Percentiles rank a stretch among this genome's conserved stretches.
Evolutionary conservation across 2,888 invertebrate species (phyloP).

Genomic region (Crossocerus cetratus): DNA sequence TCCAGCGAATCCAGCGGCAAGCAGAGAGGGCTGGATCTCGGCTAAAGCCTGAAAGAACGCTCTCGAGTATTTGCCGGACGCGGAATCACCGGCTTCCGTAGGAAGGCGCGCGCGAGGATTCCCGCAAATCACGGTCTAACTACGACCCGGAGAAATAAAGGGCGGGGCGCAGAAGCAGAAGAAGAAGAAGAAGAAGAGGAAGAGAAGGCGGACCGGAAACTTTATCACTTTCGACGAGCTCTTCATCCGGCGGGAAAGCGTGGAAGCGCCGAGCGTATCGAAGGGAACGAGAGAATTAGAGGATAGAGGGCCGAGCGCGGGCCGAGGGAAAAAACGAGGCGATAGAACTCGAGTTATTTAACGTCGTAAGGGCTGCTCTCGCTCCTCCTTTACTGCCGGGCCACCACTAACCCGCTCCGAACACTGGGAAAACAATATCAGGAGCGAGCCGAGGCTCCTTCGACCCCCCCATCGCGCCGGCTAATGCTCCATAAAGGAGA

Average conservation of each 20-base stretch:
- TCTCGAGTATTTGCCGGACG: conserved; percentile 5
- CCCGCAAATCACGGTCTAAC: conserved; percentile 19
- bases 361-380: conserved; percentile 20
- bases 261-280: conserved; percentile 6
- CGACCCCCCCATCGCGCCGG: too few relatives aligned
- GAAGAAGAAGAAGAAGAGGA: too few relatives aligned
- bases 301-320: neutral
- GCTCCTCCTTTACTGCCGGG: conserved; percentile 15
- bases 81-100: conserved; percentile 21
- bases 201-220: conserved; percentile 17
- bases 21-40: neutral
- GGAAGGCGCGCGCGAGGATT: neutral
- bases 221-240: conserved; percentile 33
- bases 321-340: conserved; percentile 12
- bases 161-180: neutral
- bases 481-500: too few relatives aligned
- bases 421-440: neutral
- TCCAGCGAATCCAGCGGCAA: neutral
- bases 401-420: neutral
- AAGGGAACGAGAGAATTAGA: conserved; percentile 16
- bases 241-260: conserved; percentile 16
- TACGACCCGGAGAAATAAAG: conserved; percentile 29
- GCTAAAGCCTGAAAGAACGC: too few relatives aligned
- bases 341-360: conserved; percentile 37
- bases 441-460: too few relatives aligned